A percentile compares a stretch with the other conserved stretches of the same genome.
Conservation (phyloP, 2,113 vertebrate species). For the Rhynchomys soricoides region DNA sequence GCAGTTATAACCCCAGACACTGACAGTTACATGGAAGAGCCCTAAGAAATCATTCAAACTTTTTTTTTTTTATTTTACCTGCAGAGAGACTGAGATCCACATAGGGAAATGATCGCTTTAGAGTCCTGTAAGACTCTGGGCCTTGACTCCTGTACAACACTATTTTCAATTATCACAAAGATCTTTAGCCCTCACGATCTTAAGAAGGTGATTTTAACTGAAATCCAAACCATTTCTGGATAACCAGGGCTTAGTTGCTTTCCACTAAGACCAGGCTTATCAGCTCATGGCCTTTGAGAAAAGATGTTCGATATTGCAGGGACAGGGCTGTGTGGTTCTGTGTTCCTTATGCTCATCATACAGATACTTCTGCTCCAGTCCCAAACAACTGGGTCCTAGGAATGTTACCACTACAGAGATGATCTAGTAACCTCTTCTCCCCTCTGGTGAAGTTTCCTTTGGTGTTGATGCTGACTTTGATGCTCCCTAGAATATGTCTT, state of each 20-base stretch:
- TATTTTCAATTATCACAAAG: neutral
- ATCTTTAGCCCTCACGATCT: neutral
- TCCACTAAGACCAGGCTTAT: neutral
- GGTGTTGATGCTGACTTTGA: neutral
- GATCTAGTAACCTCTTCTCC: neutral
- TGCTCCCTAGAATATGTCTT: neutral
- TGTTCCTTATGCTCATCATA: neutral
- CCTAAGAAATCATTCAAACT: neutral
- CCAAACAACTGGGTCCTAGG: neutral
- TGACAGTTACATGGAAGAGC: neutral
- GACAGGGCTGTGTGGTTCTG: neutral
- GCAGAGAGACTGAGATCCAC: neutral
- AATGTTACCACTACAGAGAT: neutral
- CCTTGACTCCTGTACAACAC: neutral
- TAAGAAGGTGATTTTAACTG: neutral
- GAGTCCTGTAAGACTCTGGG: neutral
- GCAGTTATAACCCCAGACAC: neutral
- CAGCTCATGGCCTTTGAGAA: neutral
- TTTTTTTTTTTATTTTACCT: neutral
- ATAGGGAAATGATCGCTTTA: neutral
- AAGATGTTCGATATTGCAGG: neutral
- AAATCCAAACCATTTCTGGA: constrained; percentile 3
- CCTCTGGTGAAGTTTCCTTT: neutral
- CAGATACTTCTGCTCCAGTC: neutral
- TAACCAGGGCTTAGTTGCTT: neutral